phyloP scores from a whole-genome alignment of 2,113 vertebrate species.

The Apodemus speciosus region DNA sequence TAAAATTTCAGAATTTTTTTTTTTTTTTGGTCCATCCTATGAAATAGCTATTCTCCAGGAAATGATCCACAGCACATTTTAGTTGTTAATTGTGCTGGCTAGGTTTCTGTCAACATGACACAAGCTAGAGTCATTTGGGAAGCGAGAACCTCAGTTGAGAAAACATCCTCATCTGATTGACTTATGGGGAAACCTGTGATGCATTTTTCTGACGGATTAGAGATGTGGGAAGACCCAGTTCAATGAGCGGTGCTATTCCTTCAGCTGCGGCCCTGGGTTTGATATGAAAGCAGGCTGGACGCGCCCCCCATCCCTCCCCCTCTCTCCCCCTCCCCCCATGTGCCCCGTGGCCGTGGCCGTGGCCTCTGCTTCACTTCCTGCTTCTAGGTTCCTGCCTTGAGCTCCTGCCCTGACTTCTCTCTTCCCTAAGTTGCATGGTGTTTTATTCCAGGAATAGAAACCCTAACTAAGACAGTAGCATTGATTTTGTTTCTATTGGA shows the following conservation, averaged over 20 bases:
- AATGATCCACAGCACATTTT: background rate
- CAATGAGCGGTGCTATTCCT: background rate
- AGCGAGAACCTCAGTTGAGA: background rate
- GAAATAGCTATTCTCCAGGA: background rate
- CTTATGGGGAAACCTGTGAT: background rate
- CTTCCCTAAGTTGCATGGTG: background rate
- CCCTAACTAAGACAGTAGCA: background rate
- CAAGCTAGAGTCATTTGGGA: background rate
- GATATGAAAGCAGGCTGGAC: background rate
- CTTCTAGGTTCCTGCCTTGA: background rate
- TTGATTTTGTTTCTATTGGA: background rate
- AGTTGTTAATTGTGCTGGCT: background rate
- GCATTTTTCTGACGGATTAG: background rate
- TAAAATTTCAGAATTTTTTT: background rate
- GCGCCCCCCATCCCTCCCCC: no score
- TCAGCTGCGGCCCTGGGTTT: background rate
- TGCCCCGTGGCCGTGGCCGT: background rate
- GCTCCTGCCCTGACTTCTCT: background rate
- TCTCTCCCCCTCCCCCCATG: no score
- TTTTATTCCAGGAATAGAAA: background rate
- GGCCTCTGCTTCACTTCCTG: background rate
- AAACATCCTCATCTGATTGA: background rate
- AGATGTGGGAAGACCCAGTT: background rate
- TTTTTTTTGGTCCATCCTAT: background rate
- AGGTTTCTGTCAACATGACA: background rate